phyloP scores from a whole-genome alignment of 2,113 vertebrate species.

The Eptesicus fuscus region DNA sequence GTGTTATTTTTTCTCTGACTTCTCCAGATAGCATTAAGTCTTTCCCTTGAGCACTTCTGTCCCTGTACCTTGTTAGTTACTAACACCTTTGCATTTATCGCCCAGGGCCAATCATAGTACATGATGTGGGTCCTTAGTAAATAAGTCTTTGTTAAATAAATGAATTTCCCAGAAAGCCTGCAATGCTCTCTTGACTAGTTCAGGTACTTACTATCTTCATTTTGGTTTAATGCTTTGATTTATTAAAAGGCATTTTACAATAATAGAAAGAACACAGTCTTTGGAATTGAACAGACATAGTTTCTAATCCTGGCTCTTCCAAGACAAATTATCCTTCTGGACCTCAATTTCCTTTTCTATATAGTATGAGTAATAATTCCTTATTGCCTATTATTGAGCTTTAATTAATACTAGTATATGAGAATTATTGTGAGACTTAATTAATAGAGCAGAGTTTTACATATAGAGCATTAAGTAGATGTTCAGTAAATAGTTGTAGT shows the following conservation, averaged over 20 bases:
- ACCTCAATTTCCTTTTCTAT: constrained; percentile 5
- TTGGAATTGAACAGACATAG: neutral
- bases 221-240: neutral
- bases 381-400: neutral
- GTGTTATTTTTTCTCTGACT: constrained; percentile 16
- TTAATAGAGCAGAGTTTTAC: neutral
- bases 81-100: neutral
- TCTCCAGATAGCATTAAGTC: neutral
- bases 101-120: neutral
- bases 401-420: neutral
- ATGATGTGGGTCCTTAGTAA: neutral
- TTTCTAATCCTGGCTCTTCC: constrained; percentile 18
- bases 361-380: constrained; percentile 21
- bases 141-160: constrained; percentile 14
- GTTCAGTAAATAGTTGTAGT: neutral
- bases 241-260: neutral
- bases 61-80: neutral
- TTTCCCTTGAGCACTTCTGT: neutral
- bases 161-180: neutral
- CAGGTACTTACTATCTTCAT: neutral
- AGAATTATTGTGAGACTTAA: constrained; percentile 10
- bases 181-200: neutral
- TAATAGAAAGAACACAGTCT: neutral
- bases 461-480: neutral
- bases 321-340: neutral